phyloP scores from a whole-genome alignment of 2,113 vertebrate genomes.

The Uria lomvia region DNA sequence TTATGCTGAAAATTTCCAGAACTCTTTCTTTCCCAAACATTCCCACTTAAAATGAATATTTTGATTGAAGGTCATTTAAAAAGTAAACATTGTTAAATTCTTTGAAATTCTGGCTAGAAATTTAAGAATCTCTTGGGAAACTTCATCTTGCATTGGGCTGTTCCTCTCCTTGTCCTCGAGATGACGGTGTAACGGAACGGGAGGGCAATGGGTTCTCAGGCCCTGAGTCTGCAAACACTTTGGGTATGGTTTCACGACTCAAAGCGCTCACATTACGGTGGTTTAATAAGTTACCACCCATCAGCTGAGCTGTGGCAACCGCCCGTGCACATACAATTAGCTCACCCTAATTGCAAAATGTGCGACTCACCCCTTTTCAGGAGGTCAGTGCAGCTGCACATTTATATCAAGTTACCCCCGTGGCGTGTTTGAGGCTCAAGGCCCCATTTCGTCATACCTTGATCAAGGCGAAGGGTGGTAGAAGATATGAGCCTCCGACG shows the following conservation, averaged over 20 bases:
- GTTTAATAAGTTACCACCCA: slow-evolving; percentile 32
- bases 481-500: fast-evolving
- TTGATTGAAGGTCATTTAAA: slow-evolving; percentile 37
- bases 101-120: slow-evolving; percentile 60
- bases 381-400: not conserved
- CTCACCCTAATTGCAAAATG: slow-evolving; percentile 28
- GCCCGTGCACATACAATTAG: not conserved
- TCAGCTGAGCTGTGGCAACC: slow-evolving; percentile 31
- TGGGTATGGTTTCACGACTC: slow-evolving; percentile 17
- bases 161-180: not conserved
- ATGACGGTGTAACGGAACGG: not conserved
- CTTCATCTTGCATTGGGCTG: not conserved
- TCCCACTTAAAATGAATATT: slow-evolving; percentile 53
- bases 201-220: not conserved
- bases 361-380: not conserved
- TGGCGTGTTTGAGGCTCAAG: not conserved
- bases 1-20: slow-evolving; percentile 51
- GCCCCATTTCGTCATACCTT: not conserved
- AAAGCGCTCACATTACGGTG: slow-evolving; percentile 24
- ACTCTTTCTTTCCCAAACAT: slow-evolving; percentile 24
- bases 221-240: slow-evolving; percentile 17
- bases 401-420: slow-evolving; percentile 1
- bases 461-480: not conserved
- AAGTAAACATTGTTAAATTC: slow-evolving; percentile 60
- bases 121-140: slow-evolving; percentile 28